Evolutionary conservation across 2,888 invertebrate species (phyloP).

Genomic region (Polydesmus complanatus): DNA sequence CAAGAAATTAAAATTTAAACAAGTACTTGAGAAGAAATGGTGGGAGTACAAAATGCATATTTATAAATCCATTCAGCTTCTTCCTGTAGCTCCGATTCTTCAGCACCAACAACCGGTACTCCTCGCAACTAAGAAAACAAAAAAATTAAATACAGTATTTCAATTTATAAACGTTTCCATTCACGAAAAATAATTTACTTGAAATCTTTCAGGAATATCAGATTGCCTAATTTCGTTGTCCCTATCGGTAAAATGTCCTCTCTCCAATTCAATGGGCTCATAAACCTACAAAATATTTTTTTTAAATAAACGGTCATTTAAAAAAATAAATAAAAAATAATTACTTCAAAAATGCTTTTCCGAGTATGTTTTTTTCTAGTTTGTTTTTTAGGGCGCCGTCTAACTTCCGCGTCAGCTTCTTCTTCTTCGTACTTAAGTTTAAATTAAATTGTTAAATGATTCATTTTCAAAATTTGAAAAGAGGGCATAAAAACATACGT

Average conservation of each 20-base stretch:
- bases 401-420: slow-evolving; percentile 45
- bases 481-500: slow-evolving; percentile 31
- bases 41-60: slow-evolving; percentile 72
- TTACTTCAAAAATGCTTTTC: slow-evolving; percentile 33
- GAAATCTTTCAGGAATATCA: slow-evolving; percentile 42
- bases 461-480: not conserved
- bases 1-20: not conserved
- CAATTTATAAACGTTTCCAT: too few relatives aligned
- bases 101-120: slow-evolving; percentile 60
- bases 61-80: slow-evolving; percentile 98
- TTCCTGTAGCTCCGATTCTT: slow-evolving; percentile 60
- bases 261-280: slow-evolving; percentile 92
- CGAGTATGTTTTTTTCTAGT: slow-evolving; percentile 25
- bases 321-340: slow-evolving; percentile 11
- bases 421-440: slow-evolving; percentile 53
- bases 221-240: slow-evolving; percentile 55
- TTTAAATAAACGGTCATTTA: not conserved
- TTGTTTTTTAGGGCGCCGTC: slow-evolving; percentile 21
- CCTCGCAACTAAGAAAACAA: slow-evolving; percentile 52
- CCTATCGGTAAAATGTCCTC: slow-evolving; percentile 86
- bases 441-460: not conserved
- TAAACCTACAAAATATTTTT: slow-evolving; percentile 57
- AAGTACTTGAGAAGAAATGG: slow-evolving; percentile 59
- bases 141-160: not conserved
- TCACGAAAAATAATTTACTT: slow-evolving; percentile 23